Conservation (phyloP, 2,888 invertebrate species). For the Kuschelorhynchus macadamiae region DNA sequence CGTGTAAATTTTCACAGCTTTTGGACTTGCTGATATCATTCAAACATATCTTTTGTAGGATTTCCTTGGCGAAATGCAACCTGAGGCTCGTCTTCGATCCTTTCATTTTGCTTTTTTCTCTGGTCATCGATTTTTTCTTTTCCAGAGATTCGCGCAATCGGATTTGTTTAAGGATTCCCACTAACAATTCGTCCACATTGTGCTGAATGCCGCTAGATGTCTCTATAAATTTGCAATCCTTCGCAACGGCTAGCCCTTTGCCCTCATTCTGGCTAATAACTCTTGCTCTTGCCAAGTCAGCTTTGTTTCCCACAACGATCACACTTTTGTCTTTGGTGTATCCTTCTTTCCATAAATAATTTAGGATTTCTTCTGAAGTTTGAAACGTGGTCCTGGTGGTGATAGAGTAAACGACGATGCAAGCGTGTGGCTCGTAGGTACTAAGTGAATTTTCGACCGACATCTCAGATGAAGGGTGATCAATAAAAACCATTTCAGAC, state of each 20-base stretch:
- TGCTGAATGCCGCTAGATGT: constrained; percentile 96
- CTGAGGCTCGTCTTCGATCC: constrained; percentile 87
- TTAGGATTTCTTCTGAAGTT: constrained; percentile 86
- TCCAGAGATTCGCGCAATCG: constrained; percentile 82
- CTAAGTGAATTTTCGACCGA: constrained; percentile 91
- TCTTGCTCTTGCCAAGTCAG: constrained; percentile 90
- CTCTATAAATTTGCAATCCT: constrained; percentile 95
- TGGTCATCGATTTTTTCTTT: constrained; percentile 72
- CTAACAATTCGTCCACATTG: constrained; percentile 95
- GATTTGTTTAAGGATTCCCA: constrained; percentile 93
- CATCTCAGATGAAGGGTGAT: constrained; percentile 91
- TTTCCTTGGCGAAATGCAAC: constrained; percentile 84
- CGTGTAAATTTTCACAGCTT: constrained; percentile 89
- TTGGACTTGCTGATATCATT: constrained; percentile 89
- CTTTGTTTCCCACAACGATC: constrained; percentile 94
- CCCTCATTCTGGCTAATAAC: constrained; percentile 90
- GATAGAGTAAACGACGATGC: constrained; percentile 92
- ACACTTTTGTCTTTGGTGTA: constrained; percentile 87
- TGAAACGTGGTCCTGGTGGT: constrained; percentile 88
- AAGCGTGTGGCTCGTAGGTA: constrained; percentile 93
- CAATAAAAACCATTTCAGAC: constrained; percentile 91
- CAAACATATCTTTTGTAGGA: constrained; percentile 87
- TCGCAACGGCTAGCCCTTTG: constrained; percentile 88
- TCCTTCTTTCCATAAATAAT: constrained; percentile 87
- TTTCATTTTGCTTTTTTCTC: constrained; percentile 74